Evolutionary conservation across 2,888 invertebrate species (phyloP).

Genomic region (Ditula angustiorana): DNA sequence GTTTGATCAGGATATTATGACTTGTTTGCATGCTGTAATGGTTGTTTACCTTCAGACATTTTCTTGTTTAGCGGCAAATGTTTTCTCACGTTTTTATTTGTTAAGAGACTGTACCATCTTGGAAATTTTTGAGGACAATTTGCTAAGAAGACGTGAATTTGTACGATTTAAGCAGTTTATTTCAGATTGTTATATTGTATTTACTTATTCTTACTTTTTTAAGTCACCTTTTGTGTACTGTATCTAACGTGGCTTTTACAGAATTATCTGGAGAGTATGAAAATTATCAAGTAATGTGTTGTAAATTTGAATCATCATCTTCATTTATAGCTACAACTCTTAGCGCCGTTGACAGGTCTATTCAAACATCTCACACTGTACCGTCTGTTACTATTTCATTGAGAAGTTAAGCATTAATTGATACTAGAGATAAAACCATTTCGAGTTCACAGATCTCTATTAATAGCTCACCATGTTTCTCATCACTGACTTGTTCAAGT

Average conservation of each 20-base stretch:
- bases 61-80: background rate
- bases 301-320: too few species aligned
- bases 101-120: too few species aligned
- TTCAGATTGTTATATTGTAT: too few species aligned
- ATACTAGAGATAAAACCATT: background rate
- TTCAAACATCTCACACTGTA: background rate
- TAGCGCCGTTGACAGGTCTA: background rate
- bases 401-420: background rate
- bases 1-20: conserved; percentile 39
- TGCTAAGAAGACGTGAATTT: too few species aligned
- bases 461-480: background rate
- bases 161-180: too few species aligned
- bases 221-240: too few species aligned
- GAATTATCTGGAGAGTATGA: too few species aligned
- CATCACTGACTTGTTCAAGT: conserved; percentile 4
- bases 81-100: background rate
- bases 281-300: too few species aligned
- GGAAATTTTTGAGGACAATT: too few species aligned
- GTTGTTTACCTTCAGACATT: conserved; percentile 2
- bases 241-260: too few species aligned
- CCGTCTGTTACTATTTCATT: background rate
- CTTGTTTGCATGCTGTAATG: conserved; percentile 29
- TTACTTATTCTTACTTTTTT: too few species aligned
- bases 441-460: background rate
- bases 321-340: too few species aligned